Percentiles rank a stretch among this genome's conserved stretches.
Evolutionary conservation across 2,797 vertebrate species (phyloP).

Genomic region (Lateolabrax maculatus): DNA sequence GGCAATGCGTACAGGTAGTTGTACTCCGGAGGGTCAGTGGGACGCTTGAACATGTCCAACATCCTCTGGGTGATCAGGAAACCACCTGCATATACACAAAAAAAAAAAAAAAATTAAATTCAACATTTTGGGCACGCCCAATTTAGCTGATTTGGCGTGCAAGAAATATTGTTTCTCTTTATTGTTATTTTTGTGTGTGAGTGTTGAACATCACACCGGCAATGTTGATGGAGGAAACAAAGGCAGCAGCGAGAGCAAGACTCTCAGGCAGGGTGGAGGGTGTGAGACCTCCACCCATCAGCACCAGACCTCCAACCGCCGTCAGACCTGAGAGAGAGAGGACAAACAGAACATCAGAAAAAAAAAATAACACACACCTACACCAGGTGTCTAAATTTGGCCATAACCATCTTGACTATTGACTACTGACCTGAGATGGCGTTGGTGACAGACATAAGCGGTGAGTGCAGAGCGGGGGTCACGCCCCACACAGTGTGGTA

Average conservation of each 20-base stretch:
- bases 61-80: slow-evolving; percentile 89
- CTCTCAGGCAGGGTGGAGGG: slow-evolving; percentile 83
- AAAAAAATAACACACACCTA: background rate
- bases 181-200: background rate
- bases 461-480: slow-evolving; percentile 88
- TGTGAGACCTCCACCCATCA: slow-evolving; percentile 88
- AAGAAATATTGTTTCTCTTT: background rate
- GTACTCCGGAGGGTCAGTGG: slow-evolving; percentile 87
- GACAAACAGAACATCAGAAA: background rate
- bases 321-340: slow-evolving; percentile 82
- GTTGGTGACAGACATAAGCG: slow-evolving; percentile 87
- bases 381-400: background rate
- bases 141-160: background rate
- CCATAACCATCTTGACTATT: background rate
- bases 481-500: slow-evolving; percentile 88
- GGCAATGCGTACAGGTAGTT: slow-evolving; percentile 87
- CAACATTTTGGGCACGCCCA: too few relatives aligned
- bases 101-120: background rate
- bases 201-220: slow-evolving; percentile 78
- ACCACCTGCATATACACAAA: slow-evolving; percentile 73
- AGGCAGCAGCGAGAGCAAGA: slow-evolving; percentile 87
- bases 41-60: slow-evolving; percentile 89
- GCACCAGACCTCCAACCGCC: slow-evolving; percentile 88
- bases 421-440: slow-evolving; percentile 87
- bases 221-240: slow-evolving; percentile 90